A percentile compares a stretch with the other conserved stretches of the same genome.
phyloP scores from a whole-genome alignment of 2,113 vertebrate species.

The Phylloscopus trochilus region DNA sequence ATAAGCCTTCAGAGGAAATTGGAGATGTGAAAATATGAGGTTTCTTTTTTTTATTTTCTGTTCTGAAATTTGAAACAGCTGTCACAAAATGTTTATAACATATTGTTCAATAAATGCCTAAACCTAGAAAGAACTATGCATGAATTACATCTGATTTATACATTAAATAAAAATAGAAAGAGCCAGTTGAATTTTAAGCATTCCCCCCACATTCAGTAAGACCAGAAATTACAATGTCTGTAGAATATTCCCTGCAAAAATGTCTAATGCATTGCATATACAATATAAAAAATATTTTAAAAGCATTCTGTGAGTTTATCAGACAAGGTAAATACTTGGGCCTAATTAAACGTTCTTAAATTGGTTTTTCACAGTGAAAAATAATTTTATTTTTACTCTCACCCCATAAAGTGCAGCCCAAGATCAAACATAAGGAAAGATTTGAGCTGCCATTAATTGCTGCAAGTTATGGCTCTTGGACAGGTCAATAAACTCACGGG shows the following conservation, averaged over 20 bases:
- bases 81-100: conserved; percentile 43
- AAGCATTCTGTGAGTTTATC: not conserved
- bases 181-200: conserved; percentile 33
- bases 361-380: not conserved
- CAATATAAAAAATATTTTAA: not conserved
- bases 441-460: not conserved
- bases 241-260: not conserved
- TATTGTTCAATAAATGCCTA: conserved; percentile 38
- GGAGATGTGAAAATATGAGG: conserved; percentile 21
- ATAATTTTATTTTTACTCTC: not conserved
- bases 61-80: conserved; percentile 49
- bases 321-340: not conserved
- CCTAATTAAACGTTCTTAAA: not conserved
- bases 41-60: not conserved
- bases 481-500: not conserved
- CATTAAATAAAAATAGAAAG: conserved; percentile 58
- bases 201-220: not conserved
- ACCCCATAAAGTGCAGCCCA: not conserved
- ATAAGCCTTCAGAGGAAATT: conserved; percentile 24
- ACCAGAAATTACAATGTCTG: not conserved
- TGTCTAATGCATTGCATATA: not conserved
- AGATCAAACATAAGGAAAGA: not conserved
- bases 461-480: not conserved
- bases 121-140: conserved; percentile 33
- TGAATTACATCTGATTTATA: conserved; percentile 56